Evolutionary conservation across 2,888 invertebrate genomes (phyloP).

Genomic region (Tenthredo notha): DNA sequence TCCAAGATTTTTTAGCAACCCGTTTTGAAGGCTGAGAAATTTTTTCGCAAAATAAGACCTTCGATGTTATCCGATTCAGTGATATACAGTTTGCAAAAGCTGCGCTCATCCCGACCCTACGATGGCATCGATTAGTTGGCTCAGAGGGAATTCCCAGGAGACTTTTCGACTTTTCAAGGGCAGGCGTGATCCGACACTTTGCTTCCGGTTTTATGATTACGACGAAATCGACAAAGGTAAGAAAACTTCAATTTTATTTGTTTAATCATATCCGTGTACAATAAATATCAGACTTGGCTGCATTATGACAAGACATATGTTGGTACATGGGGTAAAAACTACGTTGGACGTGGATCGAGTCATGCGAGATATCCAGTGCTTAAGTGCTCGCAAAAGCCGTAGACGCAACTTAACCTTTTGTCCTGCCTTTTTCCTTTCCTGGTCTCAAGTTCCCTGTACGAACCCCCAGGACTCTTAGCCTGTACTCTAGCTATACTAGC

Average conservation of each 20-base stretch:
- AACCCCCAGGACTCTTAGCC: constrained; percentile 23
- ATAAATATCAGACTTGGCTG: not conserved
- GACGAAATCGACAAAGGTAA: not conserved
- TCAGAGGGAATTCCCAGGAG: not conserved
- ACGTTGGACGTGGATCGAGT: not conserved
- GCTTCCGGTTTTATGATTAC: not conserved
- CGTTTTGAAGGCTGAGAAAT: not conserved
- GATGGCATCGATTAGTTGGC: constrained; percentile 18
- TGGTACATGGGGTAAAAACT: not conserved
- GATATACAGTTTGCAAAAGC: not conserved
- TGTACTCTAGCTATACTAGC: not conserved
- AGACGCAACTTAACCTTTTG: constrained; percentile 45
- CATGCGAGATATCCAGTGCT: constrained; percentile 27
- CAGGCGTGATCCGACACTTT: not conserved
- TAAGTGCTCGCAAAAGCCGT: constrained; percentile 45
- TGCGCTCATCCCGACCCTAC: not conserved
- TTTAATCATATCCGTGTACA: not conserved
- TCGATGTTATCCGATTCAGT: not conserved
- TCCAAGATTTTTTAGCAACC: not conserved
- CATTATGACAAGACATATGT: not conserved
- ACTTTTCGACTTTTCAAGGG: constrained; percentile 8
- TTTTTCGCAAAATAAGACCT: not conserved
- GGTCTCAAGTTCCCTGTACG: constrained; percentile 30
- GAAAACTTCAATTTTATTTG: not conserved
- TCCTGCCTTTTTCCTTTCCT: not conserved